These are phyloP conservation scores for Falcunculus frontatus DNA, from an alignment of 2,113 vertebrate genomes.

Conservation along the genomic window DNA sequence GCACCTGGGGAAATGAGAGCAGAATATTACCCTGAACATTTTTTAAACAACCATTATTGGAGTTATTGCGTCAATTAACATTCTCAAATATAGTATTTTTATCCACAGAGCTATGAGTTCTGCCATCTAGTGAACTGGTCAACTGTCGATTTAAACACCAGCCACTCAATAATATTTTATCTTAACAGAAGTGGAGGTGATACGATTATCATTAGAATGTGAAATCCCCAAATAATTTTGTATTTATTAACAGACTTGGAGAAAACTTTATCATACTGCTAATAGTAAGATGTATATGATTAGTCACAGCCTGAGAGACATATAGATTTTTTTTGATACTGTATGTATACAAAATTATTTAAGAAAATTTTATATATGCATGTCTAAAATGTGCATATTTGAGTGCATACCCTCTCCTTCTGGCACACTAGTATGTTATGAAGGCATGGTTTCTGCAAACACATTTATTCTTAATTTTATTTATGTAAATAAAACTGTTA, in stretches of 20 bases:
- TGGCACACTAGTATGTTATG: background rate
- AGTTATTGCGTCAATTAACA: background rate
- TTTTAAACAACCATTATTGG: accelerated
- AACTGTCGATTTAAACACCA: background rate
- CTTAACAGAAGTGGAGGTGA: background rate
- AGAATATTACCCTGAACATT: background rate
- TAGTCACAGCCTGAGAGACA: background rate
- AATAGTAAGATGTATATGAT: background rate
- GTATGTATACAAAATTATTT: background rate
- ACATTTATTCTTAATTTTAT: background rate
- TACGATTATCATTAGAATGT: background rate
- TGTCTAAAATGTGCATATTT: background rate
- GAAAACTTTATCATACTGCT: background rate
- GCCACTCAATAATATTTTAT: background rate
- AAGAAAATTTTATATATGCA: background rate
- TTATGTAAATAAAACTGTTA: background rate
- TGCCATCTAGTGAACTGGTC: background rate
- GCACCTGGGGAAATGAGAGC: background rate
- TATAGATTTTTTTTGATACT: background rate
- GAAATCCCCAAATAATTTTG: background rate
- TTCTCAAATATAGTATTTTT: background rate
- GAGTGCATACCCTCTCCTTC: background rate
- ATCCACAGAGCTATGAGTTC: background rate
- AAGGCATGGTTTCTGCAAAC: background rate
- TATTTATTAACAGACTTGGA: background rate